Evolutionary conservation across 2,113 vertebrate genomes (phyloP), one percentile per base, ranked within the genome.

Genomic region (Pedionomus torquatus): DNA sequence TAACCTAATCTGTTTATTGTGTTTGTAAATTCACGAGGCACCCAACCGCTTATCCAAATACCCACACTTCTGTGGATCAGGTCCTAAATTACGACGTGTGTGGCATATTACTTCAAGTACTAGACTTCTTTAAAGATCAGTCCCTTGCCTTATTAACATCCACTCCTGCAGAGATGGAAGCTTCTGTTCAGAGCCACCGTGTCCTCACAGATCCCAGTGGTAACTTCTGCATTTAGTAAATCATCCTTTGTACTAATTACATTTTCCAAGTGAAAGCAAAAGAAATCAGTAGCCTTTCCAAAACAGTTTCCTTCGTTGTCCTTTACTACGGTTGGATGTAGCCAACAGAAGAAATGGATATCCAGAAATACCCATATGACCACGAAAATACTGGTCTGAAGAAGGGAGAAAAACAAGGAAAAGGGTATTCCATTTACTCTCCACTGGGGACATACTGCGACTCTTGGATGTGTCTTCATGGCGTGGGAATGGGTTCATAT

Each of bases 1-100:
- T 77, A 61, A 54, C 83, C 33, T 83, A 80, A 93, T 72, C 86
- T 93, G 83, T 88, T 92, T 86, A 93, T 69, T 87, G 64, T 74
- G 83, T 90, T 95, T 93, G 86, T 72, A 92, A 90, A 90, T 81
- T 92, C 93, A 92, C 55, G 3, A 92, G 83, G 72, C 93, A 95
- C 89, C 83, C 94, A 95, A 33, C 83, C 4, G 58, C 51, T 90
- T 63, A 63, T 44, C 83, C 92, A 86, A 88, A 95, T 28, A 91
- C 86, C 86, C 83, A 63, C 92, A 54, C 49, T 89, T 81, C 17
- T 77, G 77, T 44, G 76, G 89, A 88, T 68, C 79, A 86, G 63
- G 71, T 83, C 83, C 89, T 83, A 90, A 83, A 92, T 86, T 54
- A 81, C 24, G 0, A 44, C 4, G 63, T 43, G 92, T 83, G 85